Base-by-base conservation (phyloP, 2,113 vertebrate genomes). In the Nansenia antarctica region DNA sequence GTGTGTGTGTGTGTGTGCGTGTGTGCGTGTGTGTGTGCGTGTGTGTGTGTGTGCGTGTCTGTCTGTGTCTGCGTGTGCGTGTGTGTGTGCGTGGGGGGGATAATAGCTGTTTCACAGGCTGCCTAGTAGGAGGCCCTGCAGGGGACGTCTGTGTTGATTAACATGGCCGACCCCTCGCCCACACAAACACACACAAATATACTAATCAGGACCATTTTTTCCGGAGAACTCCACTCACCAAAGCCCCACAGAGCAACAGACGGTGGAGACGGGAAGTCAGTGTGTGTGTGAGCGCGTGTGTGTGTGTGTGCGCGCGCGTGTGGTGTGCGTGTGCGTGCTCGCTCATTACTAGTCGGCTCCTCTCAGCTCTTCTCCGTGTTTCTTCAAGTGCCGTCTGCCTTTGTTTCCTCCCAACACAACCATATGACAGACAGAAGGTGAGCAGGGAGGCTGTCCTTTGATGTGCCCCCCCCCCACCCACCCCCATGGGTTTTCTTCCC, bases 251-350 rank as follows among this genome's bases (percentile, higher is more conserved):
- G 70, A 78, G 79, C 64, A 58, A 79, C 86, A 84, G 78, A 85
- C 86, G 82, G 81, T 67, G 47, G 65, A 70, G 84, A 66, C 77
- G 73, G 78, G 69, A 69, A n/a, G n/a, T n/a, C n/a, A n/a, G n/a
- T n/a, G n/a, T n/a, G n/a, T n/a, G n/a, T n/a, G n/a, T n/a, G n/a
- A n/a, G n/a, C n/a, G n/a, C n/a, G n/a, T n/a, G n/a, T n/a, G n/a
- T n/a, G n/a, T n/a, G n/a, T n/a, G n/a, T n/a, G n/a, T n/a, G n/a
- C n/a, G n/a, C n/a, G n/a, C n/a, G n/a, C n/a, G n/a, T n/a, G n/a
- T n/a, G n/a, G n/a, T n/a, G n/a, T n/a, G n/a, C n/a, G n/a, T n/a
- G n/a, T n/a, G n/a, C n/a, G n/a, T n/a, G n/a, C n/a, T n/a, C n/a
- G n/a, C n/a, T n/a, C n/a, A 49, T 49, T 22, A 49, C n/a, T 4